Evolutionary conservation across 2,797 vertebrate genomes (phyloP), one percentile per base, ranked within the genome.

Genomic region (Australoheros facetus): DNA sequence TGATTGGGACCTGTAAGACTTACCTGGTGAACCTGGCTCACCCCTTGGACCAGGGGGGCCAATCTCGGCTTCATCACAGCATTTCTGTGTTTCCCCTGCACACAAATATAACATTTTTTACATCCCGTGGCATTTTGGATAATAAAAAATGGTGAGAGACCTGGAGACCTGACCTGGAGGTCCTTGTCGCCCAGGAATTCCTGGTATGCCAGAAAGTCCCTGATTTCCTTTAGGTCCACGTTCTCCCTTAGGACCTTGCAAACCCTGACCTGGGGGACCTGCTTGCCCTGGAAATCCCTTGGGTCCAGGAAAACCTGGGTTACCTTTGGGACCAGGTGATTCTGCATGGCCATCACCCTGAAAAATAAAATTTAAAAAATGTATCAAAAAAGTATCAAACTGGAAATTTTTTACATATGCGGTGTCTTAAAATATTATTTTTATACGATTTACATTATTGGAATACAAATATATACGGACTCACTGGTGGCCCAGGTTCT

Each of bases 401-500:
- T 60, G n/a, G 1, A 64, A 23, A 1, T 4, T 26, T 70, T 30
- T 79, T 77, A 69, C n/a, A 66, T 16, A 3, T 26, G n/a, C 3
- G 60, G 11, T 57, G 3, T 14, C 23, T 59, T 54, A 66, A 66
- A 64, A 66, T 14, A 28, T 17, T 26, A 3, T 48, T 45, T 23
- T 66, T 16, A 66, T 9, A 19, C 26, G 14, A 48, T 45, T 45
- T 45, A 45, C 42, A 37, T 37, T 10, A 37, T 34, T 66, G 14
- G 16, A 19, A 17, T 55, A 32, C 10, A 79, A 79, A 13, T 5
- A 48, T 60, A 14, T 39, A 37, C 2, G 79, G 30, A 85, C 92
- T 90, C 55, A 94, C 93, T 3, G 82, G 85, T 76, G 79, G 72
- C 74, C 94, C 93, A 9, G 73, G 91, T 30, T 93, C 90, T 78